Conservation (phyloP, 2,888 invertebrate genomes). For the Agrotis segetum region DNA sequence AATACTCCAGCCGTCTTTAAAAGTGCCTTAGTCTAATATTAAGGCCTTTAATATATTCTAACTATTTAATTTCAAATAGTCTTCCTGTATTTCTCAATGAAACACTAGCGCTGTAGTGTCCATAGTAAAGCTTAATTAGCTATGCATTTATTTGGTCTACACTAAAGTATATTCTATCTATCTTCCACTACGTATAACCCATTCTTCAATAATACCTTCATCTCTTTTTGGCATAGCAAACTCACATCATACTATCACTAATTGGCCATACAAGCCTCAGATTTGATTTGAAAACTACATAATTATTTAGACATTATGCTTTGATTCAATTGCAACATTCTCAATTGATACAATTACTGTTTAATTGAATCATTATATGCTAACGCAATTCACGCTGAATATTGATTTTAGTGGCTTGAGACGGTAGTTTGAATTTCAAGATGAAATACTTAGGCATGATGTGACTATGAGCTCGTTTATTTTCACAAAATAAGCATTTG, state of each 20-base stretch:
- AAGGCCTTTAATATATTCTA: no score
- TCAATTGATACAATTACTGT: slow-evolving; percentile 44
- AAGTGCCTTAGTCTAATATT: no score
- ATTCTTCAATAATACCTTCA: no score
- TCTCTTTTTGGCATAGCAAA: slow-evolving; percentile 1
- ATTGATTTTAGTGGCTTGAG: slow-evolving; percentile 1
- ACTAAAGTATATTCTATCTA: no score
- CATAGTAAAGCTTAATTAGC: no score
- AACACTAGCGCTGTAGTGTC: no score
- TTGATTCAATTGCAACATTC: slow-evolving; percentile 52
- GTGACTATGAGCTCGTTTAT: not conserved
- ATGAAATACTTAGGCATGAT: not conserved
- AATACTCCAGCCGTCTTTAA: no score
- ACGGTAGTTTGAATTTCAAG: not conserved
- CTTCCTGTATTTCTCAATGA: not conserved
- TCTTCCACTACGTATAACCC: not conserved
- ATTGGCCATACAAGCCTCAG: slow-evolving; percentile 48
- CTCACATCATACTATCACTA: slow-evolving; percentile 31
- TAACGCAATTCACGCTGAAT: slow-evolving; percentile 13
- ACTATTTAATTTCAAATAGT: slow-evolving; percentile 1
- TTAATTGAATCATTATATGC: slow-evolving; percentile 22
- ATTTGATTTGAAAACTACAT: slow-evolving; percentile 53
- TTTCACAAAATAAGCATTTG: no score
- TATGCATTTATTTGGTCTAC: no score
- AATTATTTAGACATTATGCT: slow-evolving; percentile 57